Base-by-base conservation (phyloP, 1,140 invertebrate species). In the Teleopsis dalmanni region DNA sequence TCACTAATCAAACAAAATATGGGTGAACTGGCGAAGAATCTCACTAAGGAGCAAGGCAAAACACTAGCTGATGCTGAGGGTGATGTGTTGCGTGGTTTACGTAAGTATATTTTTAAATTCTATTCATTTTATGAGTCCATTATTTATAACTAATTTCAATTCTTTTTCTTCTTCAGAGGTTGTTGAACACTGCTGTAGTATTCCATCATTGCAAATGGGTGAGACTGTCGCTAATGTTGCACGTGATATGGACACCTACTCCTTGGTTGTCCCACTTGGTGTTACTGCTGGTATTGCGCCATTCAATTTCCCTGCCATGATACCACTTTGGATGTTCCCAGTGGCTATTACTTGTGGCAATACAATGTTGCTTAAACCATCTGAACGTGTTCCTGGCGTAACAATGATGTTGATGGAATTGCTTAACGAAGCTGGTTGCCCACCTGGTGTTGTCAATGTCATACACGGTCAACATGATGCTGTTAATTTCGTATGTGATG, bases 231-330 rank as follows among this genome's bases (percentile, higher is more conserved):
- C 86, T 47, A 88, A 91, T 50, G 89, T 98, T 38, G 83, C 92
- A 1, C 93, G 87, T 51, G 94, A 98, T 60, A 91, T 95, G 88
- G 91, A 95, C 60, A 87, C 87, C 3, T 78, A 87, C 50, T 93
- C 91, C 1, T 91, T 92, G 65, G 83, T 91, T 56, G 66, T 91
- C 21, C 95, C 96, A 1, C 29, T 70, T 13, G 68, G 68, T 8
- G 68, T 71, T 6, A 70, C 67, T 51, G 71, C 71, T 58, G 92
- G 91, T 31, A 92, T 96, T 59, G 88, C 89, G 27, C 90, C 90
- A 0, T 94, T 94, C 65, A 95, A 95, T 73, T 99, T 99, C 72
- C 96, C 97, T 1, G 95, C 96, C 29, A 99, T 99, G 97, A 97
- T 99, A 62, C 97, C 97, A 0, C 76, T 99, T 2, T 99, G 97